Percentiles rank a stretch among this genome's conserved stretches.
Evolutionary conservation across 2,113 vertebrate species (phyloP).

Genomic region (Poicephalus meyeri): DNA sequence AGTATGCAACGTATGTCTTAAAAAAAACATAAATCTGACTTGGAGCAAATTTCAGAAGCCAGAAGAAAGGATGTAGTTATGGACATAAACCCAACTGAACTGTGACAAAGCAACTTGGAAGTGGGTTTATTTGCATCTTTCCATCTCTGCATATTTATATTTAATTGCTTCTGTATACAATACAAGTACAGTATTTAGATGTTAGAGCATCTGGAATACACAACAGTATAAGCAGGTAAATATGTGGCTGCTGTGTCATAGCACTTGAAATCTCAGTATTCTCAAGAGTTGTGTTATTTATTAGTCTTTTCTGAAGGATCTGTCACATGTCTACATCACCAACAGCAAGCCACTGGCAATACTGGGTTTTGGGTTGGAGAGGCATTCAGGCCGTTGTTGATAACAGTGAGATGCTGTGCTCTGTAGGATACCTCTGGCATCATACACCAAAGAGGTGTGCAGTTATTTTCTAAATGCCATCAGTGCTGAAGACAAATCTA

Average conservation of each 20-base stretch:
- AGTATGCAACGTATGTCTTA: neutral
- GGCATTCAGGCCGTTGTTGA: neutral
- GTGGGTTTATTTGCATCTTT: conserved; percentile 34
- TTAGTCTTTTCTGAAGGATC: neutral
- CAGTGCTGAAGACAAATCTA: neutral
- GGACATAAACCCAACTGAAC: neutral
- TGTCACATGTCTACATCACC: accelerated
- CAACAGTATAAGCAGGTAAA: neutral
- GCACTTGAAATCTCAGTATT: neutral
- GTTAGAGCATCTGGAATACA: neutral
- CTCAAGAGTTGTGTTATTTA: neutral
- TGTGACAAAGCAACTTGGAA: neutral
- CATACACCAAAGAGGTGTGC: neutral
- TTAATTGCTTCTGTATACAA: neutral
- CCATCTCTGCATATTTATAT: neutral
- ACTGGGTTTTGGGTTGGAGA: neutral
- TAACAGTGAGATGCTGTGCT: neutral
- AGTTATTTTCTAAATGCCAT: neutral
- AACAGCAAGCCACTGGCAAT: neutral
- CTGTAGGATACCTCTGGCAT: neutral
- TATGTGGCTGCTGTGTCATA: neutral
- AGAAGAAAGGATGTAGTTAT: neutral
- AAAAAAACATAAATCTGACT: neutral
- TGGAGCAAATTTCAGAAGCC: neutral
- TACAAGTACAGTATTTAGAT: neutral